phyloP scores from a whole-genome alignment of 1,140 invertebrate species.

The Macrostomum lignano region DNA sequence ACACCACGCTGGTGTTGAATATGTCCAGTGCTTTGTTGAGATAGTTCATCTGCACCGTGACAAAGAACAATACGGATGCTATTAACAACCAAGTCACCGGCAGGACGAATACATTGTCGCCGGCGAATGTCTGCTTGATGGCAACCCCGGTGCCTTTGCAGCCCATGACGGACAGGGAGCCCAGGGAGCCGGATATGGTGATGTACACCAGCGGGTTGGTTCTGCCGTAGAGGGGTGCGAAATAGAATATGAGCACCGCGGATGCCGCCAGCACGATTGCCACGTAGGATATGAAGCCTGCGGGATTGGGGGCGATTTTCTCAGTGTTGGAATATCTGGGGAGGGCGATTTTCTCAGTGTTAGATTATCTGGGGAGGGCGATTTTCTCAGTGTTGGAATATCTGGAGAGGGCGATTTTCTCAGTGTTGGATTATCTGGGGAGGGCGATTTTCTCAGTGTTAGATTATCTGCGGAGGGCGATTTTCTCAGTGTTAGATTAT shows the following conservation, averaged over 20 bases:
- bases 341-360: too few species aligned
- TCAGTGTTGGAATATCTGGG: too few species aligned
- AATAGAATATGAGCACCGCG: slow-evolving; percentile 37
- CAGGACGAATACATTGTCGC: slow-evolving; percentile 16
- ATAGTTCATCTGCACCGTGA: slow-evolving; percentile 56
- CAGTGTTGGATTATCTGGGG: too few species aligned
- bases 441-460: too few species aligned
- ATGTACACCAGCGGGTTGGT: slow-evolving; percentile 58
- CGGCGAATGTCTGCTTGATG: slow-evolving; percentile 43
- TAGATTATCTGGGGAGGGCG: too few species aligned
- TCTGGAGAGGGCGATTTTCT: too few species aligned
- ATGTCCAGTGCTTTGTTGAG: slow-evolving; percentile 58
- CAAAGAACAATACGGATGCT: background rate
- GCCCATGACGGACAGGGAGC: slow-evolving; percentile 69
- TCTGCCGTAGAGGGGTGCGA: slow-evolving; percentile 42
- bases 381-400: too few species aligned
- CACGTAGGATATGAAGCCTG: slow-evolving; percentile 40
- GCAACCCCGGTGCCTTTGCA: slow-evolving; percentile 70
- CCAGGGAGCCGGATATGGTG: slow-evolving; percentile 55
- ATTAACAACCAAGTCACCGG: background rate
- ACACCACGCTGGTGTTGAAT: slow-evolving; percentile 75
- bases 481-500: too few species aligned
- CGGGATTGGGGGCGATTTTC: too few species aligned
- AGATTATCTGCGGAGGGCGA: too few species aligned
- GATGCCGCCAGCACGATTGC: slow-evolving; percentile 38